Percentiles rank a stretch among this genome's conserved stretches.
phyloP scores from a whole-genome alignment of 2,888 invertebrate genomes.

The Sinhomidia bicolor region DNA sequence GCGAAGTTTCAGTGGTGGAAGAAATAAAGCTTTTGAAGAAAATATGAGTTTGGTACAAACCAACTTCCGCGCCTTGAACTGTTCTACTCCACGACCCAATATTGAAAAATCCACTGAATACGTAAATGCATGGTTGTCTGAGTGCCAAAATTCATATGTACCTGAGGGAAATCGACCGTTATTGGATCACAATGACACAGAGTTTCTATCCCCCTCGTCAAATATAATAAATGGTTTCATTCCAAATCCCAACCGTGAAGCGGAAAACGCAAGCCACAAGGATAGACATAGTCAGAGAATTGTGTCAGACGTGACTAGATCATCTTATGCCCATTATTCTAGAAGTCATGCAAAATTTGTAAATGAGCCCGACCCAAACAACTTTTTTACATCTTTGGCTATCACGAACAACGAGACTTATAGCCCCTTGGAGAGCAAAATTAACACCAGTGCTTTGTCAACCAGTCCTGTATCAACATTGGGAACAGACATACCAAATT shows the following conservation, averaged over 20 bases:
- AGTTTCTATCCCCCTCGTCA: not conserved
- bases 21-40: constrained; percentile 24
- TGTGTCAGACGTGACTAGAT: constrained; percentile 1
- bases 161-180: constrained; percentile 30
- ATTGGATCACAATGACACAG: not conserved
- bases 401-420: constrained; percentile 44
- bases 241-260: not conserved
- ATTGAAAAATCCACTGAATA: constrained; percentile 73
- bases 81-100: constrained; percentile 70
- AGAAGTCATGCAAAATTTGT: constrained; percentile 60
- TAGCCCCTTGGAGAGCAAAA: not conserved
- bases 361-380: constrained; percentile 55
- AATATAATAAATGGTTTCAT: not conserved
- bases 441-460: not conserved
- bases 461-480: not conserved
- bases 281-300: not conserved
- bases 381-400: constrained; percentile 59
- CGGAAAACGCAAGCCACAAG: not conserved
- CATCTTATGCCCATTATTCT: constrained; percentile 41
- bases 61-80: constrained; percentile 62
- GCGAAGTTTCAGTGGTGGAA: not conserved
- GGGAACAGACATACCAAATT: not conserved
- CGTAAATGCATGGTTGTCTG: constrained; percentile 74
- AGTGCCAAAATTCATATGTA: constrained; percentile 71
- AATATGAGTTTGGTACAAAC: constrained; percentile 33